Conservation (phyloP, 2,113 vertebrate genomes). For the Chaetorhynchus papuensis region DNA sequence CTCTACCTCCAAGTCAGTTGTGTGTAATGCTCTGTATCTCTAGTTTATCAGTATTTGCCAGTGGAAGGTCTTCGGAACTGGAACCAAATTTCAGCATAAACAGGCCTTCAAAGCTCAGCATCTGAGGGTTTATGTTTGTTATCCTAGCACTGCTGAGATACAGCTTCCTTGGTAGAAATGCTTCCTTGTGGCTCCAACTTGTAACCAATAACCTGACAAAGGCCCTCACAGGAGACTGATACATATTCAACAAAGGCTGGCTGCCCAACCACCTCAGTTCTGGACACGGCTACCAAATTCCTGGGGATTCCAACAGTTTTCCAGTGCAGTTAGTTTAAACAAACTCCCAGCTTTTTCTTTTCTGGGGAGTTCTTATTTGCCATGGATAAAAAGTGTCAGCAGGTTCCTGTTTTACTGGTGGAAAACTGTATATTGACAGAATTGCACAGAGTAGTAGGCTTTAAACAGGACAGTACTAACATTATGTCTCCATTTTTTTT, state of each 20-base stretch:
- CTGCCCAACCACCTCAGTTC: background rate
- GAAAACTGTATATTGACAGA: background rate
- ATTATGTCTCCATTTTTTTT: background rate
- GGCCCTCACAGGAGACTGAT: background rate
- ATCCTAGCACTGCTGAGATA: background rate
- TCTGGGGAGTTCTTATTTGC: background rate
- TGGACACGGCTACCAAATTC: background rate
- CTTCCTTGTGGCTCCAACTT: background rate
- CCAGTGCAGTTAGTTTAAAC: background rate
- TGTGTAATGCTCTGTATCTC: background rate
- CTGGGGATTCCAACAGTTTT: background rate
- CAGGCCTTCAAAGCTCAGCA: background rate
- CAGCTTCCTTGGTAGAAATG: background rate
- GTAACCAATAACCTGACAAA: background rate
- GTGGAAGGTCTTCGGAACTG: background rate
- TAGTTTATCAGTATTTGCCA: conserved; percentile 7
- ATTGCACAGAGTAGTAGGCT: background rate
- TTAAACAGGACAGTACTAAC: background rate
- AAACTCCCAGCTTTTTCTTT: background rate
- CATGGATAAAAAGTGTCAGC: background rate
- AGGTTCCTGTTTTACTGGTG: background rate
- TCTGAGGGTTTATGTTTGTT: background rate
- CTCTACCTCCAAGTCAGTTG: background rate
- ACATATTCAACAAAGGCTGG: background rate
- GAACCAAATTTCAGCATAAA: background rate